phyloP scores from a whole-genome alignment of 2,888 invertebrate genomes.

The Amphipyra tragopoginis region DNA sequence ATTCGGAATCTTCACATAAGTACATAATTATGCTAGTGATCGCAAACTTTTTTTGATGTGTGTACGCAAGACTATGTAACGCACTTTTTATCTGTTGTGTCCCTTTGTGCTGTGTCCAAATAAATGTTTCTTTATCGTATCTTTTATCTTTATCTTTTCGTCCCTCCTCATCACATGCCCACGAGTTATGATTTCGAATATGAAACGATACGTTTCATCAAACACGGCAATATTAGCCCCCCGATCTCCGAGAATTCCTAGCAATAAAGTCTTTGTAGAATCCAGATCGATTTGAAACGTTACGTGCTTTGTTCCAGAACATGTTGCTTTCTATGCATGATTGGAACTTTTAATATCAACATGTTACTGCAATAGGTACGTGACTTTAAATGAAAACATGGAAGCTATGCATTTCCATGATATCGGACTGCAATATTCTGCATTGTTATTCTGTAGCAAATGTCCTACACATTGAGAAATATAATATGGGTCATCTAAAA shows the following conservation, averaged over 20 bases:
- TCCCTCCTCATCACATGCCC: too few relatives aligned
- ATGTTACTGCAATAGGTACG: slow-evolving; percentile 12
- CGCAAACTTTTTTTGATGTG: too few relatives aligned
- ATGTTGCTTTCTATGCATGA: slow-evolving; percentile 20
- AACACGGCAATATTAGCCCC: too few relatives aligned
- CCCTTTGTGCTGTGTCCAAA: too few relatives aligned
- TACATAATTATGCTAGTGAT: too few relatives aligned
- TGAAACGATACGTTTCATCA: too few relatives aligned
- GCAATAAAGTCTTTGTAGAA: slow-evolving; percentile 2
- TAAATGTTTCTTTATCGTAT: too few relatives aligned
- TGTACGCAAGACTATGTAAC: too few relatives aligned
- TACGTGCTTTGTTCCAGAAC: neutral
- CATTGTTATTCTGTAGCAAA: slow-evolving; percentile 8
- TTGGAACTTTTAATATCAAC: slow-evolving; percentile 37
- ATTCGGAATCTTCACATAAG: too few relatives aligned
- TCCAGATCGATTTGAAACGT: neutral
- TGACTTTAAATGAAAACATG: neutral
- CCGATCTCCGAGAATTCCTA: neutral
- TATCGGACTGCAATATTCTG: slow-evolving; percentile 15
- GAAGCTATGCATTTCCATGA: slow-evolving; percentile 6
- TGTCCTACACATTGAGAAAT: neutral
- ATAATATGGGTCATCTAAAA: neutral
- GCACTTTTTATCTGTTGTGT: too few relatives aligned
- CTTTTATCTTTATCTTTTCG: too few relatives aligned
- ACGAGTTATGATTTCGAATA: too few relatives aligned